These are phyloP conservation scores for Xiphias gladius DNA, from an alignment of 2,113 vertebrate genomes.

Conservation along the genomic window DNA sequence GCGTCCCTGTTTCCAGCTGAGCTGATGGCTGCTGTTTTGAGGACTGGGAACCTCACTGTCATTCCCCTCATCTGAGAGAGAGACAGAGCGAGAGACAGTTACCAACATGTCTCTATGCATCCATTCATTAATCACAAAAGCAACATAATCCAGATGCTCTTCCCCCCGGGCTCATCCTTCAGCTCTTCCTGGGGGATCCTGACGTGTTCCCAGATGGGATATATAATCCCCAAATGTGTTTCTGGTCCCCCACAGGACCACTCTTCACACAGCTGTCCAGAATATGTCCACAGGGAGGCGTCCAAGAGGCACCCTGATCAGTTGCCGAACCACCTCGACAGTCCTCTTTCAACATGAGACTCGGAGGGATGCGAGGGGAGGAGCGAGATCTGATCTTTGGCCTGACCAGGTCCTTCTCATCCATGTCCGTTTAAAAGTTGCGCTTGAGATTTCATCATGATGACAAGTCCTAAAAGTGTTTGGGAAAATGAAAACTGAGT, in stretches of 20 bases:
- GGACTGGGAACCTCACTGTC: slow-evolving; percentile 90
- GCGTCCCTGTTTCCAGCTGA: slow-evolving; percentile 96
- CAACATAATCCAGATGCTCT: background rate
- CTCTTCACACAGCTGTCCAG: background rate
- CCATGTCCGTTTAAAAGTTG: too few relatives aligned
- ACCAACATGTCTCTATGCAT: background rate
- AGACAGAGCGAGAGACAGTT: background rate
- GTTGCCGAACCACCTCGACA: background rate
- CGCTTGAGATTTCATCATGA: too few relatives aligned
- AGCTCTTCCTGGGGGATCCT: background rate
- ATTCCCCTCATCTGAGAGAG: slow-evolving; percentile 90
- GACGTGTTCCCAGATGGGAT: background rate
- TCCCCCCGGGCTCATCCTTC: background rate
- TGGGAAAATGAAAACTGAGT: too few relatives aligned
- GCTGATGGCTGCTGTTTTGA: slow-evolving; percentile 90
- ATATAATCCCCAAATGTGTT: background rate
- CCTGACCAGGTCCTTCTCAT: too few relatives aligned
- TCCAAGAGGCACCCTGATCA: background rate
- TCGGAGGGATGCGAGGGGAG: background rate
- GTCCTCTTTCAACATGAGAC: too few relatives aligned
- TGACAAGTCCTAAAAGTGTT: too few relatives aligned
- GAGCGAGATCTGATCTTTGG: background rate
- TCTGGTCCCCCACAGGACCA: background rate
- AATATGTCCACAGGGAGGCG: background rate
- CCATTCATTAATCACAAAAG: background rate